These are phyloP conservation scores for Silurus asotus DNA, from an alignment of 2,113 vertebrate genomes.

Conservation along the genomic window DNA sequence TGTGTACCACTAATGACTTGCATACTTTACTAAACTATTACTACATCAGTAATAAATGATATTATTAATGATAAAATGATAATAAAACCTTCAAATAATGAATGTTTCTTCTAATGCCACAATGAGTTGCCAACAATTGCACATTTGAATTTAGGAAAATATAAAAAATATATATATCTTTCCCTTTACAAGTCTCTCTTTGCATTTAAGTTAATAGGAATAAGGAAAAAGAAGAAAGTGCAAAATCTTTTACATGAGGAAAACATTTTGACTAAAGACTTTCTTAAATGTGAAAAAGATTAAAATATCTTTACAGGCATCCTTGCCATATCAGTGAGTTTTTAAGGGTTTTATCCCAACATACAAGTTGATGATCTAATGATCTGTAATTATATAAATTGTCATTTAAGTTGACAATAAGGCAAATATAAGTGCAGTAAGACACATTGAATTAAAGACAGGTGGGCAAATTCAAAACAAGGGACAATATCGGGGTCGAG, in stretches of 20 bases:
- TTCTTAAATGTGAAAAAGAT: not conserved
- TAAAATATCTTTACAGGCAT: not conserved
- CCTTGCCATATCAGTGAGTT: not conserved
- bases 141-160: not conserved
- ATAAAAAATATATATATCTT: not conserved
- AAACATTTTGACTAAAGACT: not conserved
- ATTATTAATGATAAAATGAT: not conserved
- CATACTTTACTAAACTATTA: not conserved
- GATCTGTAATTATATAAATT: not conserved
- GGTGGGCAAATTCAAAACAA: too few species aligned
- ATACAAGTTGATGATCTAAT: not conserved
- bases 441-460: too few species aligned
- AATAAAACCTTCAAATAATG: not conserved
- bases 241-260: not conserved
- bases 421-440: too few species aligned
- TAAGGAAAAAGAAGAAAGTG: not conserved
- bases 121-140: not conserved
- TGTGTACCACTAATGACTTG: not conserved
- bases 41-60: not conserved
- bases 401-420: too few species aligned
- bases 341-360: not conserved
- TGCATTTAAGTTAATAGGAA: not conserved
- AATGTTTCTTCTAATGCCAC: not conserved
- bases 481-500: too few species aligned
- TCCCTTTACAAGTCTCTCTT: not conserved